phyloP scores from a whole-genome alignment of 2,113 vertebrate species.

The Sceloporus undulatus region DNA sequence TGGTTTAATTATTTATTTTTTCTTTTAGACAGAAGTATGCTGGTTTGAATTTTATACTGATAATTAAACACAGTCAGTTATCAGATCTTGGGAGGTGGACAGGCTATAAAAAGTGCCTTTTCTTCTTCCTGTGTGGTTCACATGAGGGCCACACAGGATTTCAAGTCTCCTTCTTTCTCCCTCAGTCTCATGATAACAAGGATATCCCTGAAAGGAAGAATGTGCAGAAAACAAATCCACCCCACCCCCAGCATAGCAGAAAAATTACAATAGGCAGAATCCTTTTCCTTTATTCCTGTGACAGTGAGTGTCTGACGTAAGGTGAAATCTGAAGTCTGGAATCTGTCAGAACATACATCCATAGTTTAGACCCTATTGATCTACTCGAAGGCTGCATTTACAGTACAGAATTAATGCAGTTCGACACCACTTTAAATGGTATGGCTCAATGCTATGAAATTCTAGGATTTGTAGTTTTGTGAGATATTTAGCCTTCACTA shows the following conservation, averaged over 20 bases:
- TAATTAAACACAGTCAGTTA: constrained; percentile 21
- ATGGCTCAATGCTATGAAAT: too few species aligned
- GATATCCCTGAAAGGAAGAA: neutral
- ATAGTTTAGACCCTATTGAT: neutral
- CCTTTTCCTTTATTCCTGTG: neutral
- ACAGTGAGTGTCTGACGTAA: neutral
- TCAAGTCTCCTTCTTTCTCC: neutral
- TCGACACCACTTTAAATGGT: too few species aligned
- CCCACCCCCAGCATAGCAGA: neutral
- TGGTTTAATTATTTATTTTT: constrained; percentile 3
- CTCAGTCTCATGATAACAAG: neutral
- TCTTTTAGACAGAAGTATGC: neutral
- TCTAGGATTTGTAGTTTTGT: too few species aligned
- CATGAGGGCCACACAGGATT: constrained; percentile 15
- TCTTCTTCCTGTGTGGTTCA: neutral
- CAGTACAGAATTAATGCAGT: too few species aligned
- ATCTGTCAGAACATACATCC: neutral
- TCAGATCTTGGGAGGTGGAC: constrained; percentile 16
- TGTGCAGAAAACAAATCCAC: neutral
- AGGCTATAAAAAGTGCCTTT: neutral
- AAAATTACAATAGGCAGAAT: neutral
- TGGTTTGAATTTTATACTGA: constrained; percentile 16
- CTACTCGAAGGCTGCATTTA: too few species aligned
- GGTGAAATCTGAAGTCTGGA: neutral
- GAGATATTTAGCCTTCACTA: too few species aligned